Evolutionary conservation across 2,113 vertebrate genomes (phyloP), one percentile per base, ranked within the genome.

Genomic region (Xyliphius kryptos): DNA sequence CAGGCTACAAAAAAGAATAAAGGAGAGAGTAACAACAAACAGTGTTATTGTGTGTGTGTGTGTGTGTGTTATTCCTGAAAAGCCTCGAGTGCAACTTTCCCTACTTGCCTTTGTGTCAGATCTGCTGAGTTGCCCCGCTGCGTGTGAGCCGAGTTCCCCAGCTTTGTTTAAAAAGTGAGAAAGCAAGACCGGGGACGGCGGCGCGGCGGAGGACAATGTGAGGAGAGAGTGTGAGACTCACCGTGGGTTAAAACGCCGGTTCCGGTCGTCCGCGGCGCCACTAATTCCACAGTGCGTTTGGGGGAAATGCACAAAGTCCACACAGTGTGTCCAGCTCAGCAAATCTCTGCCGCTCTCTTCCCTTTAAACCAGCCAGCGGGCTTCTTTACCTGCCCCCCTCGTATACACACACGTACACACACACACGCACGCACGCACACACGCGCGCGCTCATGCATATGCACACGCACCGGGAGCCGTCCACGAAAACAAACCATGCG

Each of bases 171-270:
- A 8, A 48, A 26, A 16, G 15, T 22, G 41, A 48, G 36, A 49
- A 22, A 56, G 63, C 75, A 76, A 68, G 57, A 36, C 61, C 8
- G 64, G 64, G 65, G 44, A 46, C 63, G 67, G 40, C 66, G 71
- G n/a, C n/a, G n/a, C n/a, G n/a, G n/a, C n/a, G n/a, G n/a, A n/a
- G n/a, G n/a, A n/a, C n/a, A n/a, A n/a, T n/a, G n/a, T n/a, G n/a
- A n/a, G n/a, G n/a, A n/a, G n/a, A n/a, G n/a, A n/a, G n/a, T n/a
- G 48, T 67, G 63, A 15, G 75, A 68, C 86, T 86, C 86, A 88
- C 86, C 86, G 78, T 83, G 72, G 74, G 62, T 62, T 62, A 21
- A 20, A 63, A 73, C 19, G 67, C 70, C 76, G 70, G 43, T 72
- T 57, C 49, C 26, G 61, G 19, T 52, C 63, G 14, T 13, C n/a